Percentiles rank a stretch among this genome's conserved stretches.
These are phyloP conservation scores for Sinosuthora webbiana DNA, from an alignment of 2,113 vertebrate genomes.

Conservation along the genomic window DNA sequence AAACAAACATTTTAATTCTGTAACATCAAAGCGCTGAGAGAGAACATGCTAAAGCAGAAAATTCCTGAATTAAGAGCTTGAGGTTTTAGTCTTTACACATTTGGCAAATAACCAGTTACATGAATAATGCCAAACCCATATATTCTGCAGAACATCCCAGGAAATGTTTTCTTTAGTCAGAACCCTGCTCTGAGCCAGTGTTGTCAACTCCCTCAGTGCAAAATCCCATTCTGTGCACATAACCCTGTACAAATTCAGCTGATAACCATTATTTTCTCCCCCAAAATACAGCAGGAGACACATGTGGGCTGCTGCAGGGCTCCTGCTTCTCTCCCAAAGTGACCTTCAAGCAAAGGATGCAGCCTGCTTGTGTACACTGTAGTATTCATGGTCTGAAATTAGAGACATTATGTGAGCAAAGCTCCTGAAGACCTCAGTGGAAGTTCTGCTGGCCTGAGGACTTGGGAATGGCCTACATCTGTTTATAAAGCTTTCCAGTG, in stretches of 20 bases:
- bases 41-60: background rate
- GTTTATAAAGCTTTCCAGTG: background rate
- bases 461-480: background rate
- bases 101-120: background rate
- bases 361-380: background rate
- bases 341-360: background rate
- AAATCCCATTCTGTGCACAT: background rate
- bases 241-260: background rate
- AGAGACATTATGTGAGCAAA: background rate
- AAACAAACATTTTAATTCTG: constrained; percentile 17
- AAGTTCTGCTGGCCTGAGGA: background rate
- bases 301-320: background rate
- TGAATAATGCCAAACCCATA: background rate
- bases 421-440: background rate
- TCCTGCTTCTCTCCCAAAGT: background rate
- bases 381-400: background rate
- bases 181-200: background rate
- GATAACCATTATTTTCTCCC: background rate
- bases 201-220: background rate
- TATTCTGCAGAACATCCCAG: background rate
- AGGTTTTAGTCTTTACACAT: background rate
- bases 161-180: background rate
- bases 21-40: background rate
- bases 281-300: background rate
- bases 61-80: background rate